phyloP scores from a whole-genome alignment of 1,140 invertebrate genomes.

The Drosophila mojavensis region DNA sequence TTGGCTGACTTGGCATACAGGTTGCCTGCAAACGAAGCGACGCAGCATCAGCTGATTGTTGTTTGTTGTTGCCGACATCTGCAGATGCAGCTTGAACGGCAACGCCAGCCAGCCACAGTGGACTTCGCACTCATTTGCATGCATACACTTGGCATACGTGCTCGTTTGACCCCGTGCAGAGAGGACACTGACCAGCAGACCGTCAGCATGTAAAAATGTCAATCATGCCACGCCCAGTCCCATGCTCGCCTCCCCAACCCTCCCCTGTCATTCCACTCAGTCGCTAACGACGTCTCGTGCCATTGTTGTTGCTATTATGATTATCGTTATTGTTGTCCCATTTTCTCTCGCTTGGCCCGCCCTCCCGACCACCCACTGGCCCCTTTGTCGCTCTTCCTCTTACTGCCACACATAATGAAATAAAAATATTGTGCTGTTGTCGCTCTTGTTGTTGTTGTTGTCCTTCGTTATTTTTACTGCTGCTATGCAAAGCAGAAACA shows the following conservation, averaged over 20 bases:
- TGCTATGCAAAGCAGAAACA: conserved; percentile 37
- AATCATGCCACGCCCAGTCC: conserved; percentile 32
- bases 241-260: neutral
- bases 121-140: conserved; percentile 8
- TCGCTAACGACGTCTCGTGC: conserved; percentile 2
- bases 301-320: conserved; percentile 37
- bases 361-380: neutral
- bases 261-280: neutral
- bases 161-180: neutral
- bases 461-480: conserved; percentile 45
- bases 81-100: conserved; percentile 9
- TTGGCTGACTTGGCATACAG: conserved; percentile 30
- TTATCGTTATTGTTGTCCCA: conserved; percentile 40
- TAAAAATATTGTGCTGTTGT: conserved; percentile 54
- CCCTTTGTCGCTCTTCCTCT: conserved; percentile 6
- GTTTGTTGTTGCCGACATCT: conserved; percentile 1
- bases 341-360: neutral
- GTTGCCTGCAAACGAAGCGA: neutral
- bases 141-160: neutral
- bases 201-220: conserved; percentile 45
- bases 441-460: no score
- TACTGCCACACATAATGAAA: conserved; percentile 48
- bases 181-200: conserved; percentile 2
- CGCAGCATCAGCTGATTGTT: conserved; percentile 4
- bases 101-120: conserved; percentile 2